Evolutionary conservation across 2,888 invertebrate species (phyloP).

Genomic region (Drosophila greeni): DNA sequence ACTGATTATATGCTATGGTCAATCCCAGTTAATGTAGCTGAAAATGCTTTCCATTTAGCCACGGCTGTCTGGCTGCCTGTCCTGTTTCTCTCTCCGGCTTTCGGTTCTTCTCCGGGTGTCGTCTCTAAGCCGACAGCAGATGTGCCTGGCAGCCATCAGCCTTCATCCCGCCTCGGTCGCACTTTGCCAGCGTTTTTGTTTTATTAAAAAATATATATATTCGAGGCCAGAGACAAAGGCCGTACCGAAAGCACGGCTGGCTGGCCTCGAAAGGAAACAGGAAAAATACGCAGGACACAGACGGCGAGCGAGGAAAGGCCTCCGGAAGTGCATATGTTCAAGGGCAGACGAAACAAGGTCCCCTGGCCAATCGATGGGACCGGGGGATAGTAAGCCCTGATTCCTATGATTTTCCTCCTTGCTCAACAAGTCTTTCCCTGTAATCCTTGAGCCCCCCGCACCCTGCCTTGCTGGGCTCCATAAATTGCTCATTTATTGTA

Average conservation of each 20-base stretch:
- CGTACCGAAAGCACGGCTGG: slow-evolving; percentile 49
- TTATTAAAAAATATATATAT: slow-evolving; percentile 61
- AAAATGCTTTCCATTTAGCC: slow-evolving; percentile 52
- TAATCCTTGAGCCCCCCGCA: slow-evolving; percentile 22
- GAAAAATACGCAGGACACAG: slow-evolving; percentile 9
- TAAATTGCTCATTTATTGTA: slow-evolving; percentile 78
- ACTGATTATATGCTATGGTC: slow-evolving; percentile 1
- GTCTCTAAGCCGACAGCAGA: slow-evolving; percentile 73
- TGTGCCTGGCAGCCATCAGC: slow-evolving; percentile 68
- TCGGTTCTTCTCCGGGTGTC: slow-evolving; percentile 33
- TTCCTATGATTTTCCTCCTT: background rate
- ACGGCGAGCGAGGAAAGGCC: slow-evolving; percentile 23
- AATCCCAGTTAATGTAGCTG: slow-evolving; percentile 51
- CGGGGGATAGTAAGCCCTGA: slow-evolving; percentile 7
- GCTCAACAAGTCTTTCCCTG: slow-evolving; percentile 34
- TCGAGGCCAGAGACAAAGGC: slow-evolving; percentile 36
- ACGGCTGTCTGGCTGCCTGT: slow-evolving; percentile 49
- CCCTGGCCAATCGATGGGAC: slow-evolving; percentile 21
- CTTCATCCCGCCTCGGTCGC: slow-evolving; percentile 29
- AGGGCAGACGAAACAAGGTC: slow-evolving; percentile 55
- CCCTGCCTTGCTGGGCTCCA: slow-evolving; percentile 10
- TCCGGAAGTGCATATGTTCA: slow-evolving; percentile 63
- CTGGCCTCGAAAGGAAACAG: slow-evolving; percentile 61
- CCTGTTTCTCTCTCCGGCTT: slow-evolving; percentile 32
- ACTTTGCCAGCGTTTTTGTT: slow-evolving; percentile 42